Base-by-base conservation (phyloP, 2,888 invertebrate genomes). In the Pardosa pseudoannulata region DNA sequence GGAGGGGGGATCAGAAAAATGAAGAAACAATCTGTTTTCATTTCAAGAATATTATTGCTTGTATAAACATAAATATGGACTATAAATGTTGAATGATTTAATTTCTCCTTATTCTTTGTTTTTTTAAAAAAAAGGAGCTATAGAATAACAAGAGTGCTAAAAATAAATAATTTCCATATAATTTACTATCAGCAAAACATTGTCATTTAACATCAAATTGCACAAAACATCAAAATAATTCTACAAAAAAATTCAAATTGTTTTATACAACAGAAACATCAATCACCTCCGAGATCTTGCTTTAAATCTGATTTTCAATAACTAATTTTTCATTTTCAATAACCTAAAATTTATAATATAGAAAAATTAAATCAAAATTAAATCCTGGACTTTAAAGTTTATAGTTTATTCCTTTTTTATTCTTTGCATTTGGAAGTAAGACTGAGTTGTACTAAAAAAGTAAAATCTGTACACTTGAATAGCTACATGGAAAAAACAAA, bases 171-270 rank as follows among this genome's bases (percentile, higher is more conserved):
- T 67, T 75, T 62, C 29, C 75, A 75, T 73, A 81, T 70, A 74
- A 81, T 81, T 81, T 81, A 68, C 81, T 81, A 75, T 75, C 27
- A 80, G 68, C 36, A 81, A 70, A 80, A 81, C 81, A 75, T 79
- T 79, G 56, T 75, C 70, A 81, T 65, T 74, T 68, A 81, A 81
- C 81, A 81, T 56, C 56, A 62, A 81, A 81, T 70, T 81, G 70
- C 75, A 81, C 75, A 75, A 62, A 81, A 81, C 73, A 73, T 71
- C 36, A 80, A 80, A 73, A 68, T 70, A 75, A 64, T 75, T 28
- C 41, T 75, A 70, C 74, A 41, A 75, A 68, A n/a, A 73, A 68
- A 36, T 31, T 31, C n/a, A 23, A 70, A 70, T 41, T 75, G 62
- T 75, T 75, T 62, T 75, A 70, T 62, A 68, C 74, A 81, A 70